A percentile compares a stretch with the other conserved stretches of the same genome.
phyloP scores from a whole-genome alignment of 2,113 vertebrate genomes.

The Tenrec ecaudatus region DNA sequence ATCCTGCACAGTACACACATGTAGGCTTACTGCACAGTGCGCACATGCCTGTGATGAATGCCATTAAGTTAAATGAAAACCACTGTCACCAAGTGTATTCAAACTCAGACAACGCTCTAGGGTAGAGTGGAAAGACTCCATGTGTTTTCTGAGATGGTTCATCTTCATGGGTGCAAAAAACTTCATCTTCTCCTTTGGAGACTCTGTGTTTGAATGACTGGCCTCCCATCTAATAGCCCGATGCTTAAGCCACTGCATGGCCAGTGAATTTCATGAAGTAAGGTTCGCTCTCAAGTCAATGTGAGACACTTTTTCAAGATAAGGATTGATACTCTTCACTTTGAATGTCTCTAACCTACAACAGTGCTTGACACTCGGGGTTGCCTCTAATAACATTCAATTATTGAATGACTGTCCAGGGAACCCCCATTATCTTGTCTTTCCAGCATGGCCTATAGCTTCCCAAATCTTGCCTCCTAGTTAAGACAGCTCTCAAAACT shows the following conservation, averaged over 20 bases:
- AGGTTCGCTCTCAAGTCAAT: not conserved
- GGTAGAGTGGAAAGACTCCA: too few species aligned
- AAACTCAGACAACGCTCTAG: too few species aligned
- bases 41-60: accelerated
- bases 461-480: not conserved
- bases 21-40: accelerated
- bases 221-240: too few species aligned
- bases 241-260: too few species aligned
- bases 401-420: not conserved
- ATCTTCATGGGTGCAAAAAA: too few species aligned
- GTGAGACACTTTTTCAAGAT: not conserved
- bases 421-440: not conserved
- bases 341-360: not conserved
- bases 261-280: not conserved
- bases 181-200: too few species aligned
- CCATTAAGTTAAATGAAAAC: too few species aligned
- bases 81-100: too few species aligned
- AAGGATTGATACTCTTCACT: not conserved
- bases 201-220: too few species aligned
- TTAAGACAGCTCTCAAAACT: not conserved
- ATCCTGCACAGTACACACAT: accelerated
- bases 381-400: not conserved
- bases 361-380: not conserved
- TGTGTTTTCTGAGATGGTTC: too few species aligned
- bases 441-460: not conserved